phyloP scores from a whole-genome alignment of 2,797 vertebrate genomes.

The Peromyscus nudipes region DNA sequence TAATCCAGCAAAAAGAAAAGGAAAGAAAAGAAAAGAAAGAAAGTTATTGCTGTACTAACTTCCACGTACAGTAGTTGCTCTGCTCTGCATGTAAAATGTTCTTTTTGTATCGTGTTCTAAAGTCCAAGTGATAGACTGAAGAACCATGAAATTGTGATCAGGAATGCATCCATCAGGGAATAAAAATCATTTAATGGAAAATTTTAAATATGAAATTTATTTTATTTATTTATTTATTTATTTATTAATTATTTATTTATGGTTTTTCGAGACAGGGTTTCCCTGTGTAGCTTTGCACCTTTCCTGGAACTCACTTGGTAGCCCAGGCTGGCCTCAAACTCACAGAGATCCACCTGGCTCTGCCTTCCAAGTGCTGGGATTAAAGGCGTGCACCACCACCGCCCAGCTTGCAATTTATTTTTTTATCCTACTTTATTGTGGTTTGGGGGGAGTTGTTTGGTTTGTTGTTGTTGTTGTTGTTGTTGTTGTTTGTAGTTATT shows the following conservation, averaged over 20 bases:
- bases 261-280: no score
- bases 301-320: no score
- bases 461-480: not conserved
- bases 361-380: no score
- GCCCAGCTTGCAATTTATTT: not conserved
- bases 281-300: no score
- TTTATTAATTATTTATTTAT: no score
- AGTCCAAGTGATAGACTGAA: conserved; percentile 41
- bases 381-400: no score
- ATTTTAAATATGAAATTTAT: conserved; percentile 31
- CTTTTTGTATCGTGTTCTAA: conserved; percentile 22
- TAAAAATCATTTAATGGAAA: conserved; percentile 8
- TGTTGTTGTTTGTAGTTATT: not conserved
- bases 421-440: not conserved
- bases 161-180: conserved; percentile 10
- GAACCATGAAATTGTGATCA: conserved; percentile 46
- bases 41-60: conserved; percentile 19
- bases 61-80: not conserved
- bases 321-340: no score
- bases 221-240: no score
- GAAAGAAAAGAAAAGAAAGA: not conserved
- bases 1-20: no score
- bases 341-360: no score
- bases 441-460: not conserved
- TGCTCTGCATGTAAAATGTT: not conserved